Base-by-base conservation (phyloP, 2,888 invertebrate species). In the Hypomecis punctinalis region DNA sequence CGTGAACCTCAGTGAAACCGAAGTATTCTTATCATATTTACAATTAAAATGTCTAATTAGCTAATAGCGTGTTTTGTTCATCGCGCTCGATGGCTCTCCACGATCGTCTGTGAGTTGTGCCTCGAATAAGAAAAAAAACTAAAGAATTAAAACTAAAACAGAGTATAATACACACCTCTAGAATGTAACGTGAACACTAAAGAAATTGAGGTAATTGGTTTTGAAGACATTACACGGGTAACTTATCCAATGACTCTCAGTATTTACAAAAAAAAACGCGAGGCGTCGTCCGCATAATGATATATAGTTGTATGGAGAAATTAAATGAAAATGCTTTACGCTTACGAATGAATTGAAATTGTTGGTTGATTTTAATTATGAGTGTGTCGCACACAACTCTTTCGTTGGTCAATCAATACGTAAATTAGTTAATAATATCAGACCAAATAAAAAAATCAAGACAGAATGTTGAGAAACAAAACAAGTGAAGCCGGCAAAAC, bases 201-300 rank as follows among this genome's bases (percentile, higher is more conserved):
- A 89, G 89, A 91, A 86, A 90, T 90, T 92, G 93, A 93, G 93
- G 93, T 93, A 93, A 91, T 91, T 88, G 92, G 92, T 92, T 92
- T 85, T 81, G 89, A 90, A 89, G 84, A 89, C 80, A 87, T 85
- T 85, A 88, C 82, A 82, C 82, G 89, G 92, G 90, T 91, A 91
- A 91, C 91, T 92, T 85, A 90, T 90, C 89, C 90, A 90, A 91
- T 90, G 87, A 90, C 89, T 90, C 83, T 82, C 85, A 87, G 84
- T 91, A 90, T 90, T 86, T 89, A 90, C 90, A 90, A 79, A 84
- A 79, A 84, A 79, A 42, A 48, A 47, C 35, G 11, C 13, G 54
- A 51, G n/a, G 56, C 49, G 0, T 40, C 52, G 48, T 65, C 37
- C 58, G 37, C 55, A 53, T 43, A 55, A 33, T 42, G 36, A 60